These are phyloP conservation scores for Pararge aegeria DNA, from an alignment of 1,140 invertebrate genomes.

Conservation along the genomic window DNA sequence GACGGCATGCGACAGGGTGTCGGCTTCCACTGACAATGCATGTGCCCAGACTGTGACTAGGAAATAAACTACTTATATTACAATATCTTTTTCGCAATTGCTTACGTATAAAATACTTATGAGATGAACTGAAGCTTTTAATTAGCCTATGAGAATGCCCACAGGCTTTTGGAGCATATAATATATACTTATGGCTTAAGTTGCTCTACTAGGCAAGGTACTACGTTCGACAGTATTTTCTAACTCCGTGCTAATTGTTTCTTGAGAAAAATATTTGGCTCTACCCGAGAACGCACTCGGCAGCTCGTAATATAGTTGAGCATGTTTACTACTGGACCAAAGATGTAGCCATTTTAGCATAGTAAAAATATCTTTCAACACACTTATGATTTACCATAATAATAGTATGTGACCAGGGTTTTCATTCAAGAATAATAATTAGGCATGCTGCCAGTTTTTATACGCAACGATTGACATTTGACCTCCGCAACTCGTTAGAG, in stretches of 20 bases:
- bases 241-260: too few relatives aligned
- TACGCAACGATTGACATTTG: background rate
- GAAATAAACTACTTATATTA: constrained; percentile 14
- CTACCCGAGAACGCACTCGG: too few relatives aligned
- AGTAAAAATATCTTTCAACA: background rate
- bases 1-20: constrained; percentile 45
- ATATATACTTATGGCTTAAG: too few relatives aligned
- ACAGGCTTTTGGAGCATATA: too few relatives aligned
- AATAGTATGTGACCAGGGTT: background rate
- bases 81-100: background rate
- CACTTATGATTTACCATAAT: background rate
- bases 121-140: too few relatives aligned
- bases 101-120: constrained; percentile 1
- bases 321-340: too few relatives aligned
- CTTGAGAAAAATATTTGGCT: too few relatives aligned
- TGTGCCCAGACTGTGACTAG: constrained; percentile 28
- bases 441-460: background rate
- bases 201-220: too few relatives aligned
- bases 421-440: background rate
- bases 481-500: background rate
- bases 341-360: too few relatives aligned
- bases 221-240: too few relatives aligned
- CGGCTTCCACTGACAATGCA: constrained; percentile 57
- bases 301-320: too few relatives aligned
- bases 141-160: too few relatives aligned